Percentiles rank a stretch among this genome's conserved stretches.
Evolutionary conservation across 2,888 invertebrate species (phyloP).

Genomic region (Merodon equestris): DNA sequence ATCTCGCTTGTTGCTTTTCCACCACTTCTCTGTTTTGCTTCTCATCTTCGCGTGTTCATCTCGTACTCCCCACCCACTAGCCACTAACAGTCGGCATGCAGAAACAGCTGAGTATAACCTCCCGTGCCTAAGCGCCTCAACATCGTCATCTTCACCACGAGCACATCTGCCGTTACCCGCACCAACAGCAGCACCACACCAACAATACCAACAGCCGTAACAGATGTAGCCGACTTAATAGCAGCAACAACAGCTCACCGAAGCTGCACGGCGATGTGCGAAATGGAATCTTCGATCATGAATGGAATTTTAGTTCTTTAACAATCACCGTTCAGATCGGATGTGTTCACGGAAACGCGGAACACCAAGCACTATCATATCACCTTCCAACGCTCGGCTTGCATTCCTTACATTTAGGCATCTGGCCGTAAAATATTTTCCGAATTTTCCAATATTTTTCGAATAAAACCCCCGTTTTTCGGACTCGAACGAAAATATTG

Average conservation of each 20-base stretch:
- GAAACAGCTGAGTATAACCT: constrained; percentile 51
- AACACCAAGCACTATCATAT: constrained; percentile 8
- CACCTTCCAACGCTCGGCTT: constrained; percentile 17
- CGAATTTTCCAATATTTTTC: neutral
- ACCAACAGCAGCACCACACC: constrained; percentile 12
- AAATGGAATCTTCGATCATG: constrained; percentile 70
- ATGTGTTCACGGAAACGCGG: constrained; percentile 70
- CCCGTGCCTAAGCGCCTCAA: constrained; percentile 15
- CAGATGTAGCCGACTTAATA: neutral
- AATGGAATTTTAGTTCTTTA: constrained; percentile 75
- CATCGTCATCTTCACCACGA: constrained; percentile 8
- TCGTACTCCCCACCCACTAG: constrained; percentile 4
- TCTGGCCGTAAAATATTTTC: constrained; percentile 7
- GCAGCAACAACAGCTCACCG: constrained; percentile 16
- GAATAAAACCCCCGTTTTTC: neutral
- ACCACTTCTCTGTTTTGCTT: constrained; percentile 32
- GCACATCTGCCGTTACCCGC: constrained; percentile 46
- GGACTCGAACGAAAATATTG: constrained; percentile 3
- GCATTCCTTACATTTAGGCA: constrained; percentile 7
- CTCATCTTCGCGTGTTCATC: constrained; percentile 40
- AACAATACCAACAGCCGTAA: too few relatives aligned
- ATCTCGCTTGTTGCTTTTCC: constrained; percentile 26
- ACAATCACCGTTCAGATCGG: constrained; percentile 74
- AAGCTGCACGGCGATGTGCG: constrained; percentile 28
- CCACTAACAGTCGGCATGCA: constrained; percentile 15